Evolutionary conservation across 2,113 vertebrate species (phyloP).

Genomic region (Toxotes jaculatrix): DNA sequence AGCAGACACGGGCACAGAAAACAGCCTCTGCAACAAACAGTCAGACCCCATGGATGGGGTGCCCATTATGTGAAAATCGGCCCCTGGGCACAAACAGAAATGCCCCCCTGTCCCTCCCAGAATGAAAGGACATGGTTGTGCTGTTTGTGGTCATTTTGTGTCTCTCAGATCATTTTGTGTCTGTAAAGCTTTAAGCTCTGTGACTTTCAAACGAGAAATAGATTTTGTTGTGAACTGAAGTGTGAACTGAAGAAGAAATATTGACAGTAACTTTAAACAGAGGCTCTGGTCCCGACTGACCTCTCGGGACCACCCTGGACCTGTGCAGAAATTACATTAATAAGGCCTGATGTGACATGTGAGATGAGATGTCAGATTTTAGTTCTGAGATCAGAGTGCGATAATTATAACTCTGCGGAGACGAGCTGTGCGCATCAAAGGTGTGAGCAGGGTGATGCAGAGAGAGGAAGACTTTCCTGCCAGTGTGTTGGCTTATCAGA

Average conservation of each 20-base stretch:
- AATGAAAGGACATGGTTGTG: background rate
- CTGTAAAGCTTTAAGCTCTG: background rate
- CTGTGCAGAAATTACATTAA: too few species aligned
- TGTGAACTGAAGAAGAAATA: too few species aligned
- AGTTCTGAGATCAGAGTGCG: background rate
- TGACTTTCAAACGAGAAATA: background rate
- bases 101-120: background rate
- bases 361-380: background rate
- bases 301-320: too few species aligned
- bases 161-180: too few species aligned
- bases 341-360: too few species aligned
- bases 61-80: background rate
- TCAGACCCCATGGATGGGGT: background rate
- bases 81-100: background rate
- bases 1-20: constrained; percentile 9
- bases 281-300: too few species aligned
- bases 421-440: background rate
- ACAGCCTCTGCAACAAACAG: constrained; percentile 23
- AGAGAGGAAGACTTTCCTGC: constrained; percentile 21
- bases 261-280: too few species aligned
- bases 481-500: constrained; percentile 13
- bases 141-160: background rate
- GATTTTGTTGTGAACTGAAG: too few species aligned
- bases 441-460: constrained; percentile 13
- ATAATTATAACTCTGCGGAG: background rate